phyloP scores from a whole-genome alignment of 2,113 vertebrate species.

The Condylura cristata region DNA sequence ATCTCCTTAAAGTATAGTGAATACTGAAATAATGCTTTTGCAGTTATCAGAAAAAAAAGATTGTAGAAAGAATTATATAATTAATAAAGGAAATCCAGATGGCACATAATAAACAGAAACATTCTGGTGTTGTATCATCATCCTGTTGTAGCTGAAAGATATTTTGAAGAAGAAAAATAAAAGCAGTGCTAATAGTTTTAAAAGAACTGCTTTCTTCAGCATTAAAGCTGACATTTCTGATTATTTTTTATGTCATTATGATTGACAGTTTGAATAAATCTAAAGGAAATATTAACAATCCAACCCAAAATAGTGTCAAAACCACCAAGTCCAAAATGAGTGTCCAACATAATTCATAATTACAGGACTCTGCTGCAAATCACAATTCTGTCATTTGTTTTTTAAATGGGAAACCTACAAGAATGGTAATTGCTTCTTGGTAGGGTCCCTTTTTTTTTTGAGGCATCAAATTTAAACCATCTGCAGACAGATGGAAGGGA shows the following conservation, averaged over 20 bases:
- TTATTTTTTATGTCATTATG: conserved; percentile 58
- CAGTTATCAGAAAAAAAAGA: conserved; percentile 46
- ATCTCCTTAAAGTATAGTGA: background rate
- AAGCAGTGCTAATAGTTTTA: conserved; percentile 48
- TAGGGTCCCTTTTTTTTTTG: conserved; percentile 66
- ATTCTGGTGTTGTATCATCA: conserved; percentile 57
- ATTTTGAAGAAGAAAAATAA: conserved; percentile 68
- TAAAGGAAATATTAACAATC: conserved; percentile 57
- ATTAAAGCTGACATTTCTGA: conserved; percentile 53
- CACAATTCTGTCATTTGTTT: conserved; percentile 70
- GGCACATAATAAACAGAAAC: conserved; percentile 70
- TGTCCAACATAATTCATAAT: conserved; percentile 57
- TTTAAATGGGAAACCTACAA: conserved; percentile 69
- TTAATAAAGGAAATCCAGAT: conserved; percentile 73
- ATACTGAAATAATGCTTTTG: conserved; percentile 44
- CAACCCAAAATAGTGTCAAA: conserved; percentile 54
- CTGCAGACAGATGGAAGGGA: conserved; percentile 87
- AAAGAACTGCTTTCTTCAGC: conserved; percentile 34
- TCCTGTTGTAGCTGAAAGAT: conserved; percentile 64
- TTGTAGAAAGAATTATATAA: conserved; percentile 62
- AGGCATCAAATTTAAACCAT: conserved; percentile 88
- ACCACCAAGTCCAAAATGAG: conserved; percentile 38
- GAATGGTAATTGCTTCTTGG: conserved; percentile 76
- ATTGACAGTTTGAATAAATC: conserved; percentile 68
- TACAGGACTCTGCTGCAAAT: conserved; percentile 55